Evolutionary conservation across 2,113 vertebrate species (phyloP), one percentile per base, ranked within the genome.

Genomic region (Ovis canadensis): DNA sequence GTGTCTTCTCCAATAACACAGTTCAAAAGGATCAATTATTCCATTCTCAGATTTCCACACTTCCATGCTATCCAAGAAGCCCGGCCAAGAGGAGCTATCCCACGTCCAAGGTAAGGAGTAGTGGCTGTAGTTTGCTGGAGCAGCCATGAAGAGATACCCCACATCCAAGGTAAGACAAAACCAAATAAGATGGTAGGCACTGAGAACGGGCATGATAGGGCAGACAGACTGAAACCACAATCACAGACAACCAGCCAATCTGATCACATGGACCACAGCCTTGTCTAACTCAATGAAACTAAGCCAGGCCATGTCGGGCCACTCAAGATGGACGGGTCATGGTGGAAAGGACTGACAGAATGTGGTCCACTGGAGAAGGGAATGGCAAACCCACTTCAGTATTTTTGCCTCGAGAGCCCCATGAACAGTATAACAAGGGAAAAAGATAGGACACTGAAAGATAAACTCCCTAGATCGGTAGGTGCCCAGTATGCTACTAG

Each of bases 21-120:
- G 4, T 71, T 71, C 64, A 36, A 71, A 71, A 21, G n/a, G 17
- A 71, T 71, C n/a, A 21, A 11, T 71, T 71, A n/a, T 71, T 36
- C 33, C 33, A 21, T 21, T 9, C 17, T 36, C n/a, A 36, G 64
- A 2, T n/a, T 64, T 64, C 31, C 31, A 64, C 3, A 0, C 31
- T 64, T 64, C 62, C 16, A 16, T 9, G 3, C 3, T 7, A 16
- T n/a, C 62, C 5, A 31, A 64, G 31, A n/a, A 8, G 31, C 0
- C 0, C 0, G 1, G 15, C 15, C 0, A 0, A 64, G 15, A 17
- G 62, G 62, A 64, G 62, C 62, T 64, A 64, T 15, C 62, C 62
- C 31, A 64, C 0, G 1, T 64, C 31, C 62, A 64, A n/a, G 15
- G 31, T 64, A 64, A 64, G 62, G 62, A 64, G 31, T 7, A 64